These are phyloP conservation scores for Cebuella pygmaea DNA, from an alignment of 2,797 vertebrate genomes.

Conservation along the genomic window DNA sequence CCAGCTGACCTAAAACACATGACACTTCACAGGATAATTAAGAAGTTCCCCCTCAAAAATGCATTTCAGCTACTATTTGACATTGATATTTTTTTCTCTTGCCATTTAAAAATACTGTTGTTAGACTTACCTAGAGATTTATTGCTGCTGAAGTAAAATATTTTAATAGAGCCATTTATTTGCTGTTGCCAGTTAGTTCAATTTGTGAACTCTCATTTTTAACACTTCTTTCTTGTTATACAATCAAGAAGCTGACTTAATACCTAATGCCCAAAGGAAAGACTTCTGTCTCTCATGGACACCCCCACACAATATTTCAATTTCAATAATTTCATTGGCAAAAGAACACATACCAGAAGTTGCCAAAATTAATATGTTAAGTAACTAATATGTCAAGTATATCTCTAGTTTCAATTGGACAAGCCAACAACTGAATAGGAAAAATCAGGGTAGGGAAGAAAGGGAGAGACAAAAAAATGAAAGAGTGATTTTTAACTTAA, in stretches of 20 bases:
- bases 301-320: conserved; percentile 47
- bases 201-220: not conserved
- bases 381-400: conserved; percentile 34
- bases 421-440: conserved; percentile 39
- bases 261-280: not conserved
- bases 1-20: conserved; percentile 68
- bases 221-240: conserved; percentile 19
- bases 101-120: conserved; percentile 77
- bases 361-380: conserved; percentile 79
- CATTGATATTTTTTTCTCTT: conserved; percentile 77
- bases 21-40: conserved; percentile 78
- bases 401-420: conserved; percentile 42
- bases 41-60: conserved; percentile 33
- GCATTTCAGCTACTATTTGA: conserved; percentile 69
- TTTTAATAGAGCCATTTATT: conserved; percentile 28
- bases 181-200: not conserved
- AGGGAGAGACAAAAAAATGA: conserved; percentile 72
- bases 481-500: conserved; percentile 74
- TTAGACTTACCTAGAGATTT: conserved; percentile 78
- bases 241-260: conserved; percentile 22
- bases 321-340: conserved; percentile 78
- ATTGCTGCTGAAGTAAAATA: conserved; percentile 67
- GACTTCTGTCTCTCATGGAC: not conserved
- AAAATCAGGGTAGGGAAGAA: conserved; percentile 47
- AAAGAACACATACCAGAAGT: conserved; percentile 70